Evolutionary conservation across 2,113 vertebrate species (phyloP).

Genomic region (Platysternon megacephalum): DNA sequence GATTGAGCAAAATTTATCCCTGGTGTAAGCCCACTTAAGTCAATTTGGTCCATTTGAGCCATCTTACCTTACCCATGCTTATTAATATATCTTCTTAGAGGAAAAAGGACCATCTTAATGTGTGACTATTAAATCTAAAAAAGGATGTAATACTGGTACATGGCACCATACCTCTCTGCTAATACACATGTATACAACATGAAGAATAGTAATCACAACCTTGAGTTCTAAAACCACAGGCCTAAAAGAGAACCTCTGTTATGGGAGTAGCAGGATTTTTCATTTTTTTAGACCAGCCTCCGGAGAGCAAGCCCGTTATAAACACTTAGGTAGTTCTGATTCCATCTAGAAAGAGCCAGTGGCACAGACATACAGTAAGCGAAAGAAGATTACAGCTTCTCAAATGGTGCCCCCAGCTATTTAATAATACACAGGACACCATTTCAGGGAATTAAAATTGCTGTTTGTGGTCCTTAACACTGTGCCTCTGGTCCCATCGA

Average conservation of each 20-base stretch:
- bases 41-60: neutral
- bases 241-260: neutral
- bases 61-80: neutral
- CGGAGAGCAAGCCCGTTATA: neutral
- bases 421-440: too few relatives aligned
- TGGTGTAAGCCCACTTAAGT: neutral
- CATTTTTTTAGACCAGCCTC: neutral
- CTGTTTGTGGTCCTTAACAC: too few relatives aligned
- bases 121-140: neutral
- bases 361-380: neutral
- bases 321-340: neutral
- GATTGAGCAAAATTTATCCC: neutral
- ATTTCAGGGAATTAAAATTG: too few relatives aligned
- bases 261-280: neutral
- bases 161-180: neutral
- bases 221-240: neutral
- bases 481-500: too few relatives aligned
- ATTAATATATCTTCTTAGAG: neutral
- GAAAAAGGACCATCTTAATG: neutral
- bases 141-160: neutral
- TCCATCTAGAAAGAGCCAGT: neutral
- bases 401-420: neutral
- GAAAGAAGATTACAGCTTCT: neutral
- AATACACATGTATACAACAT: fast-evolving
- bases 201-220: neutral